A percentile compares a stretch with the other conserved stretches of the same genome.
Conservation (phyloP, 2,888 invertebrate genomes). For the Stenchaetothrips biformis region DNA sequence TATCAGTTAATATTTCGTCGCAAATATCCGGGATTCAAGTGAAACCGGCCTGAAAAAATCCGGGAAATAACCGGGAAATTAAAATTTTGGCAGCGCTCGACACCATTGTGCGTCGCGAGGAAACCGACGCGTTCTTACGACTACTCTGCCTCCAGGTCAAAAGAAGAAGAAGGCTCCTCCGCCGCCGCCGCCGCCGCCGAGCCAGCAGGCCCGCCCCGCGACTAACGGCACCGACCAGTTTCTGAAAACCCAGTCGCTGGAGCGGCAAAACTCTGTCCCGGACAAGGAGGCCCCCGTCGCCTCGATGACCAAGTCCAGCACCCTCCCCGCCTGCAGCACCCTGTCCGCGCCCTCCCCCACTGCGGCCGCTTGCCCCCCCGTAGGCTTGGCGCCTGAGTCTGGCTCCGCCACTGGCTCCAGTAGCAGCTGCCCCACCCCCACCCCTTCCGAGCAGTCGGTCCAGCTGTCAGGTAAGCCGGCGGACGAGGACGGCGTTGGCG, state of each 20-base stretch:
- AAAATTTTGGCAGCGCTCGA: no score
- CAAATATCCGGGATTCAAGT: no score
- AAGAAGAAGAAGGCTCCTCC: conserved; percentile 58
- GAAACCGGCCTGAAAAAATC: no score
- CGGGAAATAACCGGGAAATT: no score
- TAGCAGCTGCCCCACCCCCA: conserved; percentile 14
- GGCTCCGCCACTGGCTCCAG: background rate
- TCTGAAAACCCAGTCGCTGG: conserved; percentile 13
- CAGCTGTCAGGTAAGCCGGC: conserved; percentile 11
- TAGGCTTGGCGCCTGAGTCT: no score
- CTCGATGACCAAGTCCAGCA: conserved; percentile 10
- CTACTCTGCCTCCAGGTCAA: conserved; percentile 44
- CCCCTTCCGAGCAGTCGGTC: conserved; percentile 16
- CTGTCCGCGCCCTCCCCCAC: background rate
- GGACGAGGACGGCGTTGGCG: no score
- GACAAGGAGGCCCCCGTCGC: background rate
- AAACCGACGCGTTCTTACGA: no score
- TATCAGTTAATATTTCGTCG: no score
- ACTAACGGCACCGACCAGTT: conserved; percentile 19
- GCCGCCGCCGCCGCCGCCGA: conserved; percentile 43
- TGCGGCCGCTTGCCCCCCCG: background rate
- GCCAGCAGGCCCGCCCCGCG: conserved; percentile 10
- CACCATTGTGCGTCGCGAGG: no score
- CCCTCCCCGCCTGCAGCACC: conserved; percentile 7
- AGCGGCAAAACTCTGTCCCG: background rate